Conservation (phyloP, 2,797 vertebrate genomes). For the Acridotheres tristis region DNA sequence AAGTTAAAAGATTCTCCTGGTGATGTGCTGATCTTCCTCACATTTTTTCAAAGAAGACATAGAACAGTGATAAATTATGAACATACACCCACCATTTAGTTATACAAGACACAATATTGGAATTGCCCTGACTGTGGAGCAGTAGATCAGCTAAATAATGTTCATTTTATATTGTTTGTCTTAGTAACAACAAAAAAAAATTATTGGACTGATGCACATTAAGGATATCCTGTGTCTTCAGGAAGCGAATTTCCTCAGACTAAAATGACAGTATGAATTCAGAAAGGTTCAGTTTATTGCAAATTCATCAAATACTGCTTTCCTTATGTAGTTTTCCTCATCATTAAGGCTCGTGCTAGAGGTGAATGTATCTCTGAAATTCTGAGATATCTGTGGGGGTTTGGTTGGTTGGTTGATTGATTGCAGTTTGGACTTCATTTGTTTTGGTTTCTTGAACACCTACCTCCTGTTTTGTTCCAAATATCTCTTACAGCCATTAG, state of each 20-base stretch:
- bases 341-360: neutral
- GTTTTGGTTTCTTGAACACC: neutral
- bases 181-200: neutral
- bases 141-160: neutral
- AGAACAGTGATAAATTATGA: neutral
- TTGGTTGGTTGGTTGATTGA: neutral
- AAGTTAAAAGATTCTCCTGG: neutral
- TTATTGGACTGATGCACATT: neutral
- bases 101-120: neutral
- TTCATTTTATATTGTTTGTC: neutral
- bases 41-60: neutral
- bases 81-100: neutral
- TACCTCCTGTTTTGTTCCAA: neutral
- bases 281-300: neutral
- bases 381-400: fast-evolving
- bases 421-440: neutral
- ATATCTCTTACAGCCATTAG: neutral
- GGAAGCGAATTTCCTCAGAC: neutral
- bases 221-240: neutral
- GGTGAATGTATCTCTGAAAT: neutral
- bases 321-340: neutral
- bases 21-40: neutral
- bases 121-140: neutral
- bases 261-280: neutral
- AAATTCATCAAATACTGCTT: neutral